Evolutionary conservation across 2,888 invertebrate genomes (phyloP).

Genomic region (Chymomyza amoena): DNA sequence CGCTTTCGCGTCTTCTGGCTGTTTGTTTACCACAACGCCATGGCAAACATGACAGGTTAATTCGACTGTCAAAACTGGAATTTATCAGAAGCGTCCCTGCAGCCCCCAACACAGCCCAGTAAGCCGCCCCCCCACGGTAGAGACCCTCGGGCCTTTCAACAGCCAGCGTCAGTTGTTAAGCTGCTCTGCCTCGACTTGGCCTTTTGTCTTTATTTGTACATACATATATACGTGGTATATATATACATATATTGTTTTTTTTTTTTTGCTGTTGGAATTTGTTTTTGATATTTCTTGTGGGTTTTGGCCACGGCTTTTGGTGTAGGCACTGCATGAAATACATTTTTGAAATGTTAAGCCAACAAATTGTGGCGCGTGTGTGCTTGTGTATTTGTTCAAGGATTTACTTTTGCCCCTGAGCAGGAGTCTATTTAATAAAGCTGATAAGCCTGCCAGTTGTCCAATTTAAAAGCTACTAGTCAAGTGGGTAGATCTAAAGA

Average conservation of each 20-base stretch:
- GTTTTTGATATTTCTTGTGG: background rate
- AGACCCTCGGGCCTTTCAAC: slow-evolving; percentile 18
- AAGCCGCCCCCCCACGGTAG: background rate
- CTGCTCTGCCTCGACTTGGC: slow-evolving; percentile 8
- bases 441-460: background rate
- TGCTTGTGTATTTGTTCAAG: background rate
- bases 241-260: background rate
- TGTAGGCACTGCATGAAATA: slow-evolving; percentile 9
- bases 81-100: slow-evolving; percentile 43
- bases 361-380: background rate
- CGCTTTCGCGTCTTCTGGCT: slow-evolving; percentile 9
- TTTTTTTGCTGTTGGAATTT: background rate
- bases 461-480: background rate
- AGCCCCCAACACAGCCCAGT: background rate
- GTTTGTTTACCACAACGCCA: slow-evolving; percentile 35
- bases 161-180: background rate
- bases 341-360: slow-evolving; percentile 40
- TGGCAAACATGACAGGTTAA: slow-evolving; percentile 56
- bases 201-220: slow-evolving; percentile 12
- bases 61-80: slow-evolving; percentile 64
- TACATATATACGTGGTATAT: background rate
- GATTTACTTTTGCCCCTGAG: background rate
- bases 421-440: background rate
- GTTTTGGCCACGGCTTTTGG: slow-evolving; percentile 2
- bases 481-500: background rate